Base-by-base conservation (phyloP, 1,140 invertebrate species). In the Hetaerina americana region DNA sequence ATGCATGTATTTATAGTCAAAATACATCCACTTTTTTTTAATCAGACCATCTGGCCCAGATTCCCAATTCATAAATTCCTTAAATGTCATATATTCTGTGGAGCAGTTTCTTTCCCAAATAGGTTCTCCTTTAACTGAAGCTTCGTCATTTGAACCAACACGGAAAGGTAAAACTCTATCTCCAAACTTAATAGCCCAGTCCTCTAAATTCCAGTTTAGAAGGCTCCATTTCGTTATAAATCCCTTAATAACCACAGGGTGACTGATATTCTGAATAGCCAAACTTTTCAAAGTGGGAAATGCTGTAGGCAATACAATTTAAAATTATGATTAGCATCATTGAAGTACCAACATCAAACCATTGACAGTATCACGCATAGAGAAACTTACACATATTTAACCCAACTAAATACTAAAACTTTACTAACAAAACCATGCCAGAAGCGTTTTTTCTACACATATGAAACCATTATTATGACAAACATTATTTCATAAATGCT, bases 1-100 rank as follows among this genome's bases (percentile, higher is more conserved):
- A 70, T 85, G 82, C 80, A 94, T 84, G 80, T 93, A 87, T 81
- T 93, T 93, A 78, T 95, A 95, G 81, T 94, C 92, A 82, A 91
- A 91, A 79, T 94, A 94, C 79, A 88, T 85, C 88, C 91, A 94
- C 70, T 76, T 75, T 66, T 76, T 73, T 69, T 82, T 71, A 70
- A 76, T 73, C 73, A 12, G 40, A 12, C 10, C 15, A 10, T 78
- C 69, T 68, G 71, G 31, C 18, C 31, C 70, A 18, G 68, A 31
- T 22, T 70, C 72, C 76, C 78, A 78, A 66, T 85, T 77, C 26
- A 90, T 68, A 81, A 94, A 91, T 66, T 89, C 84, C 74, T 82
- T 79, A 69, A 92, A 83, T 0, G 84, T 87, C 76, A 88, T 82
- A 66, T 79, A 77, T 73, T 85, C 81, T 26, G 76, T 79, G 26